phyloP scores from a whole-genome alignment of 2,888 invertebrate genomes.

The Actias luna region DNA sequence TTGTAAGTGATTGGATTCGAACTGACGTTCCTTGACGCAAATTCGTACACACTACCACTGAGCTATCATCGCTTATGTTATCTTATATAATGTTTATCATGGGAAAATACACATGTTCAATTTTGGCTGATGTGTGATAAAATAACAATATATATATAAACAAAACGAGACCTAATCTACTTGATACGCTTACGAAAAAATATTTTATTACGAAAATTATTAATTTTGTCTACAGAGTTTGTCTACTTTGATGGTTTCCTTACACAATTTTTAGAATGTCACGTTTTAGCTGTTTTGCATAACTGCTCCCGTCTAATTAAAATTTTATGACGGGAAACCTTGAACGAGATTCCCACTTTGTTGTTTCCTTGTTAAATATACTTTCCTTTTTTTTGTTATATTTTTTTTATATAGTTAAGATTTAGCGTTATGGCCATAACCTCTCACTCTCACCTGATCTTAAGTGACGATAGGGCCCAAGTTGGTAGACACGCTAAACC shows the following conservation, averaged over 20 bases:
- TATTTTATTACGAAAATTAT: not conserved
- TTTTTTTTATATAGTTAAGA: not conserved
- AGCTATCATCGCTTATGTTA: too few species aligned
- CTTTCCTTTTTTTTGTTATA: not conserved
- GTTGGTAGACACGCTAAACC: too few species aligned
- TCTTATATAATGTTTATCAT: too few species aligned
- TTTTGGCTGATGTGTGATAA: too few species aligned
- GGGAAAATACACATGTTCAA: too few species aligned
- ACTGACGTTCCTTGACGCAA: too few species aligned
- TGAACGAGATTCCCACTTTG: conserved; percentile 32
- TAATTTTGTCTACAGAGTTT: not conserved
- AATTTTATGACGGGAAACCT: conserved; percentile 38
- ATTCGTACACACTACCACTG: too few species aligned
- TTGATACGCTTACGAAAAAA: not conserved
- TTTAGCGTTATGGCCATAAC: too few species aligned
- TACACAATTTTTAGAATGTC: conserved; percentile 40
- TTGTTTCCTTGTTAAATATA: conserved; percentile 29
- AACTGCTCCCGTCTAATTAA: conserved; percentile 54
- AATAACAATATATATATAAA: not conserved
- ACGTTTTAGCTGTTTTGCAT: conserved; percentile 45
- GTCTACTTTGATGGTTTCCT: conserved; percentile 2
- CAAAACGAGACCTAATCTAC: not conserved
- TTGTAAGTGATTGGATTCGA: too few species aligned
- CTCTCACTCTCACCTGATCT: too few species aligned
- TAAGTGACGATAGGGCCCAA: too few species aligned